Conservation (phyloP, 1,140 invertebrate genomes). For the Drosophila pruinosa region DNA sequence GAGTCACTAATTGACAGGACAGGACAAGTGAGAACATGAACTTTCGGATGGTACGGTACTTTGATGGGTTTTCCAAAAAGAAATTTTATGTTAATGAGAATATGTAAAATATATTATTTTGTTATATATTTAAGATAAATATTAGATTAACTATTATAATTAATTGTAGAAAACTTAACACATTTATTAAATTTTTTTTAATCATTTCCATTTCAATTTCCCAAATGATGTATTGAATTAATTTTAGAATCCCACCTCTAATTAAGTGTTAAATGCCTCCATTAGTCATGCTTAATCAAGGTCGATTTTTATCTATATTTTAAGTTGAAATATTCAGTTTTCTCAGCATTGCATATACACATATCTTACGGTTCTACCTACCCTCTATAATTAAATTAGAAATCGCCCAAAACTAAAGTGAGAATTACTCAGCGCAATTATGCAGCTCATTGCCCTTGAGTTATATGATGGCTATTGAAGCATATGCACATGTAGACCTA, state of each 20-base stretch:
- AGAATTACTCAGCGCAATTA: conserved; percentile 81
- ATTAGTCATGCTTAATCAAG: conserved; percentile 9
- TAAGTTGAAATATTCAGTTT: neutral
- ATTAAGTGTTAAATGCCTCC: neutral
- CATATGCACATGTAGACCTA: conserved; percentile 26
- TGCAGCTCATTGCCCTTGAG: conserved; percentile 79
- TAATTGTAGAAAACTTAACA: too few relatives aligned
- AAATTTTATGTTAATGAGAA: neutral
- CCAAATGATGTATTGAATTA: neutral
- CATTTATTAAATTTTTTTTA: neutral
- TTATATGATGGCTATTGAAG: conserved; percentile 59
- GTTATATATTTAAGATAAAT: too few relatives aligned
- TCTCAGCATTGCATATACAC: conserved; percentile 1
- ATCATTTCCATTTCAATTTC: neutral
- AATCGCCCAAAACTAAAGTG: conserved; percentile 65
- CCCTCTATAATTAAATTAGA: conserved; percentile 45
- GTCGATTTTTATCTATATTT: conserved; percentile 17
- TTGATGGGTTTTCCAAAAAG: neutral
- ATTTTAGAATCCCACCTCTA: neutral
- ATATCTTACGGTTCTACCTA: too few relatives aligned
- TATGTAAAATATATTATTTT: neutral
- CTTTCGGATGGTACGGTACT: neutral
- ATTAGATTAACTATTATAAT: too few relatives aligned
- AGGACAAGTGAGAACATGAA: conserved; percentile 17
- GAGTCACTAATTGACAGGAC: conserved; percentile 35